Evolutionary conservation across 2,888 invertebrate species (phyloP).

Genomic region (Ormyrus nitidulus): DNA sequence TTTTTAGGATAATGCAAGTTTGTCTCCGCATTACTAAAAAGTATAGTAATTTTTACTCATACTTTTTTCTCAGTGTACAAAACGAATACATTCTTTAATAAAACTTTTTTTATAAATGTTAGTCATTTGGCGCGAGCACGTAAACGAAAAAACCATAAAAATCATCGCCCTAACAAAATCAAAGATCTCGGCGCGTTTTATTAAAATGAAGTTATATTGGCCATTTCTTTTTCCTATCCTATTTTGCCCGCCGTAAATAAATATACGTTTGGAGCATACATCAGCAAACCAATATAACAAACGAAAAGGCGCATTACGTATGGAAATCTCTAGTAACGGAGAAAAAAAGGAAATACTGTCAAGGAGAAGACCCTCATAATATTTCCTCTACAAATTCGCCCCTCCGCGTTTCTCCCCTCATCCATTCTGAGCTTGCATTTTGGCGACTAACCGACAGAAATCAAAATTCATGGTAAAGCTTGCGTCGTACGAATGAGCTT

Average conservation of each 20-base stretch:
- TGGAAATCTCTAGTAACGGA: slow-evolving; percentile 36
- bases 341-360: neutral
- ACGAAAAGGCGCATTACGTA: slow-evolving; percentile 31
- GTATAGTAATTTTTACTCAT: no score
- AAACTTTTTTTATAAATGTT: no score
- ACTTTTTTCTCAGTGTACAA: no score
- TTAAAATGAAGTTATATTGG: slow-evolving; percentile 21
- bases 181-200: slow-evolving; percentile 6
- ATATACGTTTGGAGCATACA: slow-evolving; percentile 29
- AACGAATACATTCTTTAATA: no score
- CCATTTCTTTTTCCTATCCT: neutral
- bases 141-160: slow-evolving; percentile 3
- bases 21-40: no score
- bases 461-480: slow-evolving; percentile 27
- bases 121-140: neutral
- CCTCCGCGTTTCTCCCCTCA: neutral
- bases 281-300: slow-evolving; percentile 21
- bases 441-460: slow-evolving; percentile 14
- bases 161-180: no score
- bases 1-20: no score
- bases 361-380: neutral
- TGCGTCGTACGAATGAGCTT: neutral
- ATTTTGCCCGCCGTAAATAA: slow-evolving; percentile 17
- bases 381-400: neutral
- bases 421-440: neutral